These are phyloP conservation scores for Eudorcas thomsonii DNA, from an alignment of 2,113 vertebrate species.

Conservation along the genomic window DNA sequence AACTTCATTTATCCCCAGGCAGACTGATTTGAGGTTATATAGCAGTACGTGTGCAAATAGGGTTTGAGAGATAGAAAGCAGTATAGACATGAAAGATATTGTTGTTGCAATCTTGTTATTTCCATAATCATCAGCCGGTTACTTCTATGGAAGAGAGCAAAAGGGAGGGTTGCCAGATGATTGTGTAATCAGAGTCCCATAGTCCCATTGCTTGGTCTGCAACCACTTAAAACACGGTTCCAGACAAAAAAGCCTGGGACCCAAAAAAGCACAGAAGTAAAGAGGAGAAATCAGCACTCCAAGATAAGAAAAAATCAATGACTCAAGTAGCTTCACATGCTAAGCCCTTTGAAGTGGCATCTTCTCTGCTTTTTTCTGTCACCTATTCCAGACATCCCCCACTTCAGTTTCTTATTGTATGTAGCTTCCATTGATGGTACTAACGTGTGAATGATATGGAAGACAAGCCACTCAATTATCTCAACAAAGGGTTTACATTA, in stretches of 20 bases:
- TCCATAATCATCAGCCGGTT: neutral
- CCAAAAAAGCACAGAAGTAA: neutral
- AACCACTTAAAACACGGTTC: neutral
- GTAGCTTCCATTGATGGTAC: neutral
- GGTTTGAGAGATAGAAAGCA: neutral
- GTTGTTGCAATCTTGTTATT: neutral
- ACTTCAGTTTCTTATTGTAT: neutral
- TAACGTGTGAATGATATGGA: slow-evolving; percentile 13
- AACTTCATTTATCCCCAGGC: neutral
- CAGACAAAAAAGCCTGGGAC: neutral
- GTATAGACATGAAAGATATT: slow-evolving; percentile 18
- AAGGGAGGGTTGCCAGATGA: neutral
- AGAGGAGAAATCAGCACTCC: neutral
- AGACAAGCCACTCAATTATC: slow-evolving; percentile 31
- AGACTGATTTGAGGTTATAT: neutral
- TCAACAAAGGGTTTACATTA: slow-evolving; percentile 14
- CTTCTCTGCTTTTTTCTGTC: neutral
- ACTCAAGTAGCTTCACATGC: neutral
- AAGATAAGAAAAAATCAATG: neutral
- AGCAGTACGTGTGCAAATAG: neutral
- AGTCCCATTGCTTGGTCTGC: neutral
- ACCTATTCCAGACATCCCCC: neutral
- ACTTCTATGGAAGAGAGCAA: neutral
- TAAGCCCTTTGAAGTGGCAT: slow-evolving; percentile 31
- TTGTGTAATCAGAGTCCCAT: neutral